Conservation (phyloP, 2,888 invertebrate species). For the Gandaritis pyraliata region DNA sequence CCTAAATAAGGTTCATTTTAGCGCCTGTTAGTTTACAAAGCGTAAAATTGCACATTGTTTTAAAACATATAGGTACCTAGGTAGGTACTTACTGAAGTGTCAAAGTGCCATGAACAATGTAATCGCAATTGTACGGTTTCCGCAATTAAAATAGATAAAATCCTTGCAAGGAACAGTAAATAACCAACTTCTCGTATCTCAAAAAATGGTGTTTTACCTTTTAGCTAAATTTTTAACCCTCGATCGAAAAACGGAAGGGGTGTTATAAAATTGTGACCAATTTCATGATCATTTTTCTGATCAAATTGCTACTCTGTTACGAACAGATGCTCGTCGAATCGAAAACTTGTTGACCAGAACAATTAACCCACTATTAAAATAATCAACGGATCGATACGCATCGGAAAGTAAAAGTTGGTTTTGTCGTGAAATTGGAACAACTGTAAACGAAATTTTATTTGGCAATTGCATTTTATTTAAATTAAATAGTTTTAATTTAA, state of each 20-base stretch:
- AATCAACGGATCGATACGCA: slow-evolving; percentile 32
- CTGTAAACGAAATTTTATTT: not conserved
- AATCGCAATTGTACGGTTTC: slow-evolving; percentile 48
- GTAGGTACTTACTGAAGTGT: slow-evolving; percentile 36
- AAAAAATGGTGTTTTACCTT: not conserved
- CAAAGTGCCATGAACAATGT: slow-evolving; percentile 52
- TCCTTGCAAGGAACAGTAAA: slow-evolving; percentile 4
- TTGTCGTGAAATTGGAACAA: slow-evolving; percentile 4
- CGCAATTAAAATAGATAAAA: slow-evolving; percentile 48
- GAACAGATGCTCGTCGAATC: slow-evolving; percentile 40
- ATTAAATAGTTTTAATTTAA: no score
- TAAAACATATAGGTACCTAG: slow-evolving; percentile 5
- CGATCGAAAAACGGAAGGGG: no score
- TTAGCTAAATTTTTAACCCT: no score
- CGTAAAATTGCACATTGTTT: slow-evolving; percentile 33
- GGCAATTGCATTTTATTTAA: no score
- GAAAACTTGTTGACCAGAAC: slow-evolving; percentile 40
- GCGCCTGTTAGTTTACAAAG: slow-evolving; percentile 26
- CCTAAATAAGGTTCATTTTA: slow-evolving; percentile 26
- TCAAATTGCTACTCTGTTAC: slow-evolving; percentile 15
- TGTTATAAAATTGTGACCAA: no score
- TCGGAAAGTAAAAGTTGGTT: slow-evolving; percentile 27
- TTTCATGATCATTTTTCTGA: not conserved
- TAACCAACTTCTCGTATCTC: not conserved
- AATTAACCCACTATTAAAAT: slow-evolving; percentile 35